Evolutionary conservation across 2,888 invertebrate genomes (phyloP), one percentile per base, ranked within the genome.

Genomic region (Mythimna lalbum): DNA sequence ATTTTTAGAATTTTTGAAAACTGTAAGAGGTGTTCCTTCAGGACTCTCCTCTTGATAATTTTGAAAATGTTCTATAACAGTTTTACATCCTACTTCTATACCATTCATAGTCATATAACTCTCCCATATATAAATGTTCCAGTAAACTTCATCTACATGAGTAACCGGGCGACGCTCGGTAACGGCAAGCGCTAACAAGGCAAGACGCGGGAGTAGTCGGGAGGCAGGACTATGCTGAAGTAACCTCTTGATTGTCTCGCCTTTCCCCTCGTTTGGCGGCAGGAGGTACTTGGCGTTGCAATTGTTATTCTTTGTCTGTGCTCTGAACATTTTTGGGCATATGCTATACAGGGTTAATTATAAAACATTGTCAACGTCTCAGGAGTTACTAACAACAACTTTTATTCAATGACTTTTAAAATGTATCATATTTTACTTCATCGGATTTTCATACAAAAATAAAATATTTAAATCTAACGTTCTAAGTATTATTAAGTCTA

Each of bases 161-260:
- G 53, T n/a, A 21, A 17, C n/a, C 43, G 39, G 52, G 47, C 36
- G 43, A 23, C 39, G 19, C 12, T 17, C 5, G n/a, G 17, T 21
- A 27, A 49, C 31, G 2, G 55, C 66, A 39, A 52, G 49, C 21
- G 12, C 87, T 89, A 87, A 89, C 89, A 87, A 88, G 84, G 78
- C 81, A 81, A n/a, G 23, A 23, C 52, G 5, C 23, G 23, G 23
- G 23, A 17, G n/a, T 49, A 49, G 47, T 49, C 47, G 17, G 43
- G 17, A 43, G 31, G n/a, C 49, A 59, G 39, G 6, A 66, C 53
- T 17, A 36, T 27, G 81, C 74, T 83, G 77, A 78, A 86, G 86
- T 76, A 86, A 84, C 86, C 87, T 87, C 88, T 88, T 89, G 88
- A 87, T 89, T 87, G 87, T 75, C 64, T 75, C 83, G 80, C 76